Conservation (phyloP, 2,888 invertebrate species). For the Agrypnus murinus region DNA sequence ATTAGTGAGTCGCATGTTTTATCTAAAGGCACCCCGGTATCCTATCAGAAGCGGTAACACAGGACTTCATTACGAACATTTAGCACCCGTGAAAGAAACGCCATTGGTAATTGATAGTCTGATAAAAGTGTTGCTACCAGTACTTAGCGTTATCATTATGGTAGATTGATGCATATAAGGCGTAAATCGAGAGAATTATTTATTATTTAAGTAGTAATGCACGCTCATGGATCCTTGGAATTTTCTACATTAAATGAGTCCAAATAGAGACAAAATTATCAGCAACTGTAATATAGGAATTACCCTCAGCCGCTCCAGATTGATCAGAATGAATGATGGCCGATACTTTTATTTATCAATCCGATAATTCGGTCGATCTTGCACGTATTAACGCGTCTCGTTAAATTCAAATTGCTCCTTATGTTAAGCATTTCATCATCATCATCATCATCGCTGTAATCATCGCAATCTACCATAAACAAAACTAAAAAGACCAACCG, state of each 20-base stretch:
- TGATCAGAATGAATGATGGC: constrained; percentile 48
- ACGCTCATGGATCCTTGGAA: not conserved
- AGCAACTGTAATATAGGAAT: constrained; percentile 44
- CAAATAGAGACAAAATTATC: constrained; percentile 10
- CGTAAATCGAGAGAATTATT: constrained; percentile 2
- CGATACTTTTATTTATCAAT: constrained; percentile 30
- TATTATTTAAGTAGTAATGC: constrained; percentile 11
- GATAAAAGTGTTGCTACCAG: constrained; percentile 68
- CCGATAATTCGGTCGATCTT: constrained; percentile 32
- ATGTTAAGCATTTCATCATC: too few species aligned
- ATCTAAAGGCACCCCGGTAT: constrained; percentile 52
- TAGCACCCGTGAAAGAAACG: constrained; percentile 61
- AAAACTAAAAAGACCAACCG: constrained; percentile 31
- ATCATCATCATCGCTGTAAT: too few species aligned
- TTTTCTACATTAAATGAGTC: constrained; percentile 2
- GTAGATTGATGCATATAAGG: constrained; percentile 46
- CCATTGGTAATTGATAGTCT: constrained; percentile 66
- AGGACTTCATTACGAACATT: constrained; percentile 63
- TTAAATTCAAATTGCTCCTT: not conserved
- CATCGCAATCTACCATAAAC: too few species aligned
- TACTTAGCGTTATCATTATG: constrained; percentile 62
- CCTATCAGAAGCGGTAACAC: constrained; percentile 42
- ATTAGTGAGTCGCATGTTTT: constrained; percentile 61
- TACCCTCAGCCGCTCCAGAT: constrained; percentile 45
- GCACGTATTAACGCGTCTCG: constrained; percentile 34